Evolutionary conservation across 2,113 vertebrate genomes (phyloP).

Genomic region (Danio rerio): GRCz12tu NC_133183.1:34498501-34499000

Average conservation of each 20-base stretch:
- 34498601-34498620: background rate
- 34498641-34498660: background rate
- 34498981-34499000: background rate
- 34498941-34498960: no score
- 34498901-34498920: background rate
- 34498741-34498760: background rate
- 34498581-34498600: conserved; percentile 11
- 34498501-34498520: no score
- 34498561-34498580: conserved; percentile 12
- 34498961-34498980: no score
- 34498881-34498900: background rate
- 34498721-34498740: no score
- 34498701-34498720: no score
- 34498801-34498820: background rate
- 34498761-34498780: background rate
- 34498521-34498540: background rate
- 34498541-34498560: conserved; percentile 4
- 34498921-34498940: background rate
- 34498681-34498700: background rate
- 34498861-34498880: background rate
- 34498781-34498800: background rate
- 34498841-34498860: background rate
- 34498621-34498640: background rate
- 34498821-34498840: background rate
- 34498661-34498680: no score